Conservation (phyloP, 1,140 invertebrate genomes). For the Grapholita molesta region DNA sequence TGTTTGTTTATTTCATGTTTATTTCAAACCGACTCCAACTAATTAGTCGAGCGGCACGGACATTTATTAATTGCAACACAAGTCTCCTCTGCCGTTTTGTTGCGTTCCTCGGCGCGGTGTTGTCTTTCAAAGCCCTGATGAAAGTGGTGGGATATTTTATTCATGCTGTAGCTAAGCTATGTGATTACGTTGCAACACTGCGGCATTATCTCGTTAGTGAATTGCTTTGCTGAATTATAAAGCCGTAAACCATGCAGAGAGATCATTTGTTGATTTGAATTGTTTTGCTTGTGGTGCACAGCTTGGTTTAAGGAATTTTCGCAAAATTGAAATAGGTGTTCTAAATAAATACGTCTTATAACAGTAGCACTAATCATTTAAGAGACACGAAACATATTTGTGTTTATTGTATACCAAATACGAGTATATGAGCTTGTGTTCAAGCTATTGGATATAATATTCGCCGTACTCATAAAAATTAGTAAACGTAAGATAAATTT, state of each 20-base stretch:
- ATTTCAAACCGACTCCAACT: slow-evolving; percentile 57
- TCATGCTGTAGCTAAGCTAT: neutral
- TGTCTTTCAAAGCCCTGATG: slow-evolving; percentile 42
- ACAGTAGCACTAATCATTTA: no score
- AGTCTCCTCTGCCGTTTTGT: slow-evolving; percentile 59
- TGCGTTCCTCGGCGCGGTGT: slow-evolving; percentile 31
- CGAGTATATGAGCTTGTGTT: no score
- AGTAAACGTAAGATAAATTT: no score
- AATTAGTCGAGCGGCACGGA: slow-evolving; percentile 65
- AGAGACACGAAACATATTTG: no score
- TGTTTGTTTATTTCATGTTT: slow-evolving; percentile 32
- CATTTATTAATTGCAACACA: slow-evolving; percentile 71
- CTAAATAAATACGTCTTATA: neutral
- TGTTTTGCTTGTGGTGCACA: neutral
- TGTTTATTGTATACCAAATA: no score
- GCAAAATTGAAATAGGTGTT: neutral
- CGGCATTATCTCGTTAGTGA: slow-evolving; percentile 1
- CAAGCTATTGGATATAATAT: no score
- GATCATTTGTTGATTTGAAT: neutral
- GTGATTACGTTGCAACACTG: neutral
- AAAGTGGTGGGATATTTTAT: slow-evolving; percentile 2
- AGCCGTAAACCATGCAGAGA: neutral
- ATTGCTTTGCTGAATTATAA: neutral
- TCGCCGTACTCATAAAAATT: no score
- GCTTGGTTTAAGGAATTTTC: neutral